These are phyloP conservation scores for Limenitis camilla DNA, from an alignment of 2,888 invertebrate species.

Conservation along the genomic window DNA sequence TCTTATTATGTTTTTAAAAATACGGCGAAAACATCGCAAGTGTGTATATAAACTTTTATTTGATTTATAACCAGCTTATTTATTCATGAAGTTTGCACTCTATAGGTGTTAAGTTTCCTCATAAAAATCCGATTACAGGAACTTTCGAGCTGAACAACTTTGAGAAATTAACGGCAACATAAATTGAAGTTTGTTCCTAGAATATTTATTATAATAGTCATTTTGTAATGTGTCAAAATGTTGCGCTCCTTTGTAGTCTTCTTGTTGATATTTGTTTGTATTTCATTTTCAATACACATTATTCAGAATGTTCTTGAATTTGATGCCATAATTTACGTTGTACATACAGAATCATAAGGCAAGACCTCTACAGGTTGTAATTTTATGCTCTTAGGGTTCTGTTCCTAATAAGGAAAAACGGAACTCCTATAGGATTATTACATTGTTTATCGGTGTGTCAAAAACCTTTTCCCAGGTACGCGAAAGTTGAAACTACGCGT, in stretches of 20 bases:
- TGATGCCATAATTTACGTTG: too few species aligned
- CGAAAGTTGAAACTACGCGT: too few species aligned
- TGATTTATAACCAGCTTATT: constrained; percentile 21
- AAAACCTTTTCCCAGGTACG: too few species aligned
- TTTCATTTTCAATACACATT: not conserved
- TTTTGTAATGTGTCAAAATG: constrained; percentile 4
- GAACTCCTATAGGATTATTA: too few species aligned
- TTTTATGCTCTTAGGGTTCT: too few species aligned
- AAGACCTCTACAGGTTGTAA: too few species aligned
- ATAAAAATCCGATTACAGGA: constrained; percentile 23
- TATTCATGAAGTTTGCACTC: constrained; percentile 22
- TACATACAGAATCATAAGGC: too few species aligned
- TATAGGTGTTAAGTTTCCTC: constrained; percentile 20
- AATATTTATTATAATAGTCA: constrained; percentile 5
- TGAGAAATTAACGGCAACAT: constrained; percentile 13
- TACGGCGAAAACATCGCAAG: constrained; percentile 5
- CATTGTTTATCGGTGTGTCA: too few species aligned
- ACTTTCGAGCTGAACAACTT: constrained; percentile 17
- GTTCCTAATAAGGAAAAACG: too few species aligned
- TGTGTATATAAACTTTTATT: constrained; percentile 2
- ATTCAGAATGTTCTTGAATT: too few species aligned
- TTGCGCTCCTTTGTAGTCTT: constrained; percentile 1
- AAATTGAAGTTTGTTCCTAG: constrained; percentile 8
- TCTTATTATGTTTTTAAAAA: not conserved
- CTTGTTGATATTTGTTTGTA: not conserved